Evolutionary conservation across 1,140 invertebrate species (phyloP), one percentile per base, ranked within the genome.

Genomic region (Drosophila auraria): DNA sequence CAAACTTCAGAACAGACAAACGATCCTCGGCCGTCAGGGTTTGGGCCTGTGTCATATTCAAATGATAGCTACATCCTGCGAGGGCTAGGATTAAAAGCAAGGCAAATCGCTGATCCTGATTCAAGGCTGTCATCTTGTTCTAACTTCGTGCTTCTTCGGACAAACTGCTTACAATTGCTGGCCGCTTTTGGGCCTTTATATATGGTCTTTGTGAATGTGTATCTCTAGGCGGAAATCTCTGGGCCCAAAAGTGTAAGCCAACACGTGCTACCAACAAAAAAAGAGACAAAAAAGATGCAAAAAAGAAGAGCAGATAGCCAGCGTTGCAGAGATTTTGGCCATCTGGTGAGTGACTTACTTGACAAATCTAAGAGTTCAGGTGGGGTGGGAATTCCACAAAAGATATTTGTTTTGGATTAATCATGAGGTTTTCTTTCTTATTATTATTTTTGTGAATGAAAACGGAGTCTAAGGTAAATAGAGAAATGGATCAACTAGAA

Each of bases 21-120:
- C 83, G 84, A 78, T 87, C 83, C 50, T 83, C 80, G 0, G 30
- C 6, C 8, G 68, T 83, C 15, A 87, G 80, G 4, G 72, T 69
- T 44, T 87, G 83, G 0, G 84, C 83, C 2, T 60, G 7, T 25
- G 63, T 17, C 5, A 50, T 2, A 2, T 4, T 45, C 7, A 54
- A 60, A 3, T 74, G 25, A 40, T 42, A 65, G 6, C 20, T 38
- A 5, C 61, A 47, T 6, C 64, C 65, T 0, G 62, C 27, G 25
- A 78, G 5, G 3, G 61, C 42, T 5, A 80, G 2, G 14, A 83
- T 25, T 8, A 83, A 12, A 8, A 89, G 17, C 7, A 70, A 2
- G 25, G 66, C 58, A 54, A 66, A 73, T 12, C 33, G 71, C 20
- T 80, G 76, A 72, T 87, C 61, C 25, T 50, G 42, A 25, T 44